A percentile compares a stretch with the other conserved stretches of the same genome.
Evolutionary conservation across 2,888 invertebrate species (phyloP).

Genomic region (Hemithea aestivaria): DNA sequence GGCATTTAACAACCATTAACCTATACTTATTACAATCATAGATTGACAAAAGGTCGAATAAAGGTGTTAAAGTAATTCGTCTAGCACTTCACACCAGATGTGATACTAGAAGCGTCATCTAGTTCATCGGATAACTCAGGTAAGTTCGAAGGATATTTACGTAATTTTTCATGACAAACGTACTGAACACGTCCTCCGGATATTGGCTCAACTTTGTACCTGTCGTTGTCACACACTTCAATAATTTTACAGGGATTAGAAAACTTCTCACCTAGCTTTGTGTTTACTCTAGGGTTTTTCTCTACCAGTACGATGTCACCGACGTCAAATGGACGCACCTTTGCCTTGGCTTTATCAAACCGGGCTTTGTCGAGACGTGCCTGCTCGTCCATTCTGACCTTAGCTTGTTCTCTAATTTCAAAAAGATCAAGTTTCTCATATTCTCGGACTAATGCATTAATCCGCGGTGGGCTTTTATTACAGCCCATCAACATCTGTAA

Average conservation of each 20-base stretch:
- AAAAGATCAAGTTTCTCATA: constrained; percentile 6
- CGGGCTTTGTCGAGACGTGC: constrained; percentile 1
- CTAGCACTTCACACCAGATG: too few species aligned
- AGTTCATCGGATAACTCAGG: too few species aligned
- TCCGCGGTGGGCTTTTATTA: constrained; percentile 17
- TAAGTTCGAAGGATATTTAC: too few species aligned
- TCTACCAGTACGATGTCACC: constrained; percentile 6
- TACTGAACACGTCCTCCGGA: too few species aligned
- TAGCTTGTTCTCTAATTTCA: constrained; percentile 6
- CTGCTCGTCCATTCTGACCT: constrained; percentile 11
- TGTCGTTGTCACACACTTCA: constrained; percentile 14
- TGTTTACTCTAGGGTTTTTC: constrained; percentile 14
- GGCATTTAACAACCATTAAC: too few species aligned
- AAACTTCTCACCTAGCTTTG: constrained; percentile 17
- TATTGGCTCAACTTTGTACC: constrained; percentile 7
- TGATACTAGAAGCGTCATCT: too few species aligned
- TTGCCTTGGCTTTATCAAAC: constrained; percentile 17
- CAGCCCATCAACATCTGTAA: constrained; percentile 24
- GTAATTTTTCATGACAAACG: too few species aligned
- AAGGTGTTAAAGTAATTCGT: too few species aligned
- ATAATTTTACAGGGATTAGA: constrained; percentile 18
- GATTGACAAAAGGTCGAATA: too few species aligned
- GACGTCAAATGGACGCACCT: constrained; percentile 15
- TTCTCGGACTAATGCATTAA: constrained; percentile 11
- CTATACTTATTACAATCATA: too few species aligned